Conservation (phyloP, 64 coral and sea anemone species). For the Dendronephthya gigantea region DNA sequence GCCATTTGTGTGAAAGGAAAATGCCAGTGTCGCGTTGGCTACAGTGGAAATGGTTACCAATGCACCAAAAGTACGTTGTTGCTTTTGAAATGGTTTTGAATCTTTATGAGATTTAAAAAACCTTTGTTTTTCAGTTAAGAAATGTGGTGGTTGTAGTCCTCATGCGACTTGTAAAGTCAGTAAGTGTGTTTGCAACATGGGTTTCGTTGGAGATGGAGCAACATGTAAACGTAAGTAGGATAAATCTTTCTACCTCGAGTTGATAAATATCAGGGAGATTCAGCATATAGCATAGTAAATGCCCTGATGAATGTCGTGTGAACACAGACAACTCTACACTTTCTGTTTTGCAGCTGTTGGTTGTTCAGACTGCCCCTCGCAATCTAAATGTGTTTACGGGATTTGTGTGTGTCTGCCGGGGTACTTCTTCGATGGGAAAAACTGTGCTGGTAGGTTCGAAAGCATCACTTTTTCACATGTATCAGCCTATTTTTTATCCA, state of each 20-base stretch:
- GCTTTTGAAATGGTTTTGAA: not conserved
- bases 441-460: slow-evolving; percentile 40
- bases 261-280: not conserved
- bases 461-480: too few species aligned
- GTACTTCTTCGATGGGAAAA: slow-evolving; percentile 47
- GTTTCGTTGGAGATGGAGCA: slow-evolving; percentile 59
- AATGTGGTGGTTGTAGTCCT: slow-evolving; percentile 55
- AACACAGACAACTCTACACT: too few species aligned
- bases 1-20: slow-evolving; percentile 82
- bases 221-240: slow-evolving; percentile 55
- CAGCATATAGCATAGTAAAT: too few species aligned
- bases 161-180: slow-evolving; percentile 67
- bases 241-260: not conserved
- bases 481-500: too few species aligned
- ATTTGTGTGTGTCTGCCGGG: slow-evolving; percentile 50
- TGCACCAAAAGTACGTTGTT: slow-evolving; percentile 62
- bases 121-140: slow-evolving; percentile 40
- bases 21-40: slow-evolving; percentile 73
- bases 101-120: not conserved
- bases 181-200: slow-evolving; percentile 79
- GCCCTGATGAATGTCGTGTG: too few species aligned
- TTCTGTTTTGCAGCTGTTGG: not conserved
- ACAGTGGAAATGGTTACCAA: slow-evolving; percentile 67
- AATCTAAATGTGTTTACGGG: slow-evolving; percentile 49
- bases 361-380: slow-evolving; percentile 29